Evolutionary conservation across 1,140 invertebrate species (phyloP), one percentile per base, ranked within the genome.

Genomic region (Hypsibius dujardini): DNA sequence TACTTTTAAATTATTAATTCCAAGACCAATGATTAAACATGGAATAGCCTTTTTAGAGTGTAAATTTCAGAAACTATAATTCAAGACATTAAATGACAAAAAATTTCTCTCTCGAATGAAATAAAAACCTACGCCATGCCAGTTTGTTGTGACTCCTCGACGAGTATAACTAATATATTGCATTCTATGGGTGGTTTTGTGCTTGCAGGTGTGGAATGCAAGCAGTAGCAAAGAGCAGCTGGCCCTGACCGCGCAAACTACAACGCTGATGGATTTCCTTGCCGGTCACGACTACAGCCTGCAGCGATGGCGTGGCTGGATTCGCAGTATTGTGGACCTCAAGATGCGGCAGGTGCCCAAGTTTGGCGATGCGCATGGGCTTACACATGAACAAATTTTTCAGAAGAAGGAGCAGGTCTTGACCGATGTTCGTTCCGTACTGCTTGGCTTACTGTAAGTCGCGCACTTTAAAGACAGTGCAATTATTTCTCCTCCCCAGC

Each of bases 161-260:
- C n/a, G n/a, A n/a, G n/a, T n/a, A n/a, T n/a, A n/a, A n/a, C n/a
- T n/a, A n/a, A n/a, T n/a, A n/a, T n/a, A n/a, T n/a, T n/a, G n/a
- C n/a, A n/a, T n/a, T n/a, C n/a, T n/a, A n/a, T n/a, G n/a, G n/a
- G n/a, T n/a, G n/a, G n/a, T n/a, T n/a, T n/a, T n/a, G n/a, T n/a
- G n/a, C n/a, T n/a, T n/a, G n/a, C n/a, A 56, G 50, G 50, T n/a
- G 50, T n/a, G 7, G 7, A 7, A 7, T 56, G 7, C 50, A n/a
- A 56, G 7, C n/a, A 7, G 50, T 56, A 7, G n/a, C 7, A 56
- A n/a, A 7, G 50, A 56, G 50, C 50, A 56, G 7, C 50, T 56
- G 50, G n/a, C 50, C 50, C n/a, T 56, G 50, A 7, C 50, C 50
- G 50, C n/a, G n/a, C 50, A 56, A n/a, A 56, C 50, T n/a, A 56